phyloP scores from a whole-genome alignment of 1,140 invertebrate genomes.

The Anadara kagoshimensis region DNA sequence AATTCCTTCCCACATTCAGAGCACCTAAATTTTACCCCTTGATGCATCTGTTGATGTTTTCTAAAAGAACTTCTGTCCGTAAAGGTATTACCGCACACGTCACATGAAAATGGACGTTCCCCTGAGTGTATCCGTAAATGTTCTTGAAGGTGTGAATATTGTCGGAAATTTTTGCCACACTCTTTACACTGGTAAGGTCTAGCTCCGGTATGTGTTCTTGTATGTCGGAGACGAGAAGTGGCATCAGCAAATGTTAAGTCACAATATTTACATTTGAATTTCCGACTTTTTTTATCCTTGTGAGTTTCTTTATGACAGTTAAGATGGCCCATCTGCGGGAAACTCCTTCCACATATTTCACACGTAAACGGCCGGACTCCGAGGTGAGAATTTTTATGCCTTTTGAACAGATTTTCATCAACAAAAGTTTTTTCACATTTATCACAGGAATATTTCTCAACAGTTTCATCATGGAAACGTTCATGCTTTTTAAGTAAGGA shows the following conservation, averaged over 20 bases:
- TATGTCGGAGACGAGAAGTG: background rate
- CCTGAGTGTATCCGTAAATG: conserved; percentile 72
- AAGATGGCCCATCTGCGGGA: conserved; percentile 52
- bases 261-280: no score
- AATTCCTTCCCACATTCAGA: no score
- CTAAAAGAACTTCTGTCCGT: no score
- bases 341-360: conserved; percentile 46
- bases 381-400: conserved; percentile 1
- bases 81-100: no score
- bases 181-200: conserved; percentile 69
- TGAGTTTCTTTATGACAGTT: conserved; percentile 51
- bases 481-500: no score
- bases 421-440: conserved; percentile 8
- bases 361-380: conserved; percentile 19
- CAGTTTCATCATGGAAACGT: no score
- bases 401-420: conserved; percentile 3
- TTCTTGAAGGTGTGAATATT: conserved; percentile 55
- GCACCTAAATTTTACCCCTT: no score
- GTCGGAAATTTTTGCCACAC: conserved; percentile 64
- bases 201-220: conserved; percentile 70
- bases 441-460: no score
- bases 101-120: conserved; percentile 51
- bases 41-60: no score
- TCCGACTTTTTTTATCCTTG: no score
- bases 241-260: no score